Conservation (phyloP, 2,113 vertebrate species). For the Mustela nigripes region DNA sequence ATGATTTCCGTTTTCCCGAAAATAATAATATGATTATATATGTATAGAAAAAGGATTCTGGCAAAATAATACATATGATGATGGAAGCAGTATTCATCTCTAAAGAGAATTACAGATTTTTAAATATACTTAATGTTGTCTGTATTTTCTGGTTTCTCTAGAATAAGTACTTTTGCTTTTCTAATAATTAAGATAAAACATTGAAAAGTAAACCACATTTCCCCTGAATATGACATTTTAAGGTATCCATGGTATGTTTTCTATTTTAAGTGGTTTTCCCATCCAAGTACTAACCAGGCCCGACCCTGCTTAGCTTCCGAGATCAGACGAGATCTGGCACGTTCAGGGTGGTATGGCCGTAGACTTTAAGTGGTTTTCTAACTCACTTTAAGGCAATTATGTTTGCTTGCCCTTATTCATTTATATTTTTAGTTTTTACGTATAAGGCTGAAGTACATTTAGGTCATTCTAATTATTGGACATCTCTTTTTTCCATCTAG, state of each 20-base stretch:
- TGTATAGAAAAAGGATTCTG: background rate
- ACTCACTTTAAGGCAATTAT: background rate
- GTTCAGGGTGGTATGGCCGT: too few species aligned
- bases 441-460: background rate
- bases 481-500: background rate
- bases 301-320: too few species aligned
- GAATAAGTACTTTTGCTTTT: background rate
- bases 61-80: background rate
- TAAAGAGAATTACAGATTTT: background rate
- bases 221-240: background rate
- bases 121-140: background rate
- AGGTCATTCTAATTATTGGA: background rate
- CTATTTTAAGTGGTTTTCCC: background rate
- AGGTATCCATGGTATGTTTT: background rate
- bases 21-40: background rate
- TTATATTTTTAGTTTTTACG: constrained; percentile 6
- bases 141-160: background rate
- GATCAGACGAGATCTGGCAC: too few species aligned
- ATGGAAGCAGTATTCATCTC: background rate
- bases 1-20: background rate
- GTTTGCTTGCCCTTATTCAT: background rate
- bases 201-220: background rate
- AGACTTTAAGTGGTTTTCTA: background rate
- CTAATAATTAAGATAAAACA: background rate
- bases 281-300: too few species aligned